phyloP scores from a whole-genome alignment of 2,888 invertebrate genomes.

The Apeira syringaria region DNA sequence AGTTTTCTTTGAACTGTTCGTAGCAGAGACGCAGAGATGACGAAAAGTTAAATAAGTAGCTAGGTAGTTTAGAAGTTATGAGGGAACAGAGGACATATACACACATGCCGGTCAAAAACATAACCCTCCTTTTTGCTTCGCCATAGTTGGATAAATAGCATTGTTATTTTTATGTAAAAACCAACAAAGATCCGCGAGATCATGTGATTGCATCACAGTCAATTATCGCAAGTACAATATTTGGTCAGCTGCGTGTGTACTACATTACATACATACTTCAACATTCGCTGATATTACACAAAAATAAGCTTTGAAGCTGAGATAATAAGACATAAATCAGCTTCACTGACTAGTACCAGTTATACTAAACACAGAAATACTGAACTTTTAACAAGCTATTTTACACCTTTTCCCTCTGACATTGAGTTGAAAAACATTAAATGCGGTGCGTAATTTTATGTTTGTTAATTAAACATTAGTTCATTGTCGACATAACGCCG shows the following conservation, averaged over 20 bases:
- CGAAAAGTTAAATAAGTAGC: too few species aligned
- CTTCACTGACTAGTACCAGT: too few species aligned
- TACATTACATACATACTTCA: slow-evolving; percentile 47
- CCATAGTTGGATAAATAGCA: too few species aligned
- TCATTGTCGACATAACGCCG: slow-evolving; percentile 53
- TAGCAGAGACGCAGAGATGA: too few species aligned
- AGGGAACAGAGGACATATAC: too few species aligned
- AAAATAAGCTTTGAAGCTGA: slow-evolving; percentile 27
- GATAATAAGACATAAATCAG: slow-evolving; percentile 30
- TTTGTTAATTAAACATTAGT: slow-evolving; percentile 66
- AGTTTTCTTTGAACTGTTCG: too few species aligned
- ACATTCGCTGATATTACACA: slow-evolving; percentile 5
- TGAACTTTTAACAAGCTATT: slow-evolving; percentile 37
- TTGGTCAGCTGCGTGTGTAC: slow-evolving; percentile 78
- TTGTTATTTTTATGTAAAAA: slow-evolving; percentile 18
- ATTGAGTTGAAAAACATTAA: slow-evolving; percentile 42
- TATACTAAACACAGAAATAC: too few species aligned
- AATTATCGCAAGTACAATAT: slow-evolving; percentile 81
- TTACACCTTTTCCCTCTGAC: slow-evolving; percentile 40
- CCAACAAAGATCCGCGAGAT: slow-evolving; percentile 49
- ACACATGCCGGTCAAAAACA: too few species aligned
- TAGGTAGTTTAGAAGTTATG: too few species aligned
- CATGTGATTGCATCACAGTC: slow-evolving; percentile 80
- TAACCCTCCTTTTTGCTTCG: too few species aligned
- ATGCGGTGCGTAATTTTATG: slow-evolving; percentile 38